Evolutionary conservation across 2,797 vertebrate genomes (phyloP), one percentile per base, ranked within the genome.

Genomic region (Acrossocheilus wenchowensis): DNA sequence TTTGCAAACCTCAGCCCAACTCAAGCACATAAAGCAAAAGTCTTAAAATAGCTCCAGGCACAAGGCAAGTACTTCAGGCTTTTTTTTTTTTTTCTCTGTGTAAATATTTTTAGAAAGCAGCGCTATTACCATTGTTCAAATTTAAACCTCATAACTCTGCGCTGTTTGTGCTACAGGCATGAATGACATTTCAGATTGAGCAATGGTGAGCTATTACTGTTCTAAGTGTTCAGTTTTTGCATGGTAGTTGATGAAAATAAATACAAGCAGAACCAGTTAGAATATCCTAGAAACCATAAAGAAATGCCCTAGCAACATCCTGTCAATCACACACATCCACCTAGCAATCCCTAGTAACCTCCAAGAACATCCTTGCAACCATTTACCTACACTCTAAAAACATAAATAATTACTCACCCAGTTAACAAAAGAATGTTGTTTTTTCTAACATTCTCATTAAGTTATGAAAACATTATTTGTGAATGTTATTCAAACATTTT

Each of bases 11-110:
- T 86, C 88, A 92, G 89, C 91, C 80, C 85, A 91, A 94, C 91
- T 92, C 87, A 88, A 90, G 89, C 83, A 91, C 41, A 86, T 69
- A 77, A 90, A 87, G 90, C 85, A 86, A 62, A 81, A 85, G 81
- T 86, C 91, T 93, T 92, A 94, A 94, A 94, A 94, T 93, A 94
- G 88, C 91, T 71, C 79, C 11, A 60, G 48, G 83, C 64, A 34
- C 43, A 50, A 90, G 84, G 86, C 73, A 86, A 62, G 62, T 75
- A 85, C 89, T 68, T 74, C 23, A 62, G 52, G 48, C 17, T n/a
- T 7, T 48, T 52, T 15, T 4, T 15, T 4, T 71, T n/a, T 6
- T 62, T 30, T 12, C 71, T 86, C 84, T 15, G n/a, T 34, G 60
- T 85, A 57, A 12, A 57, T 60, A 73, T 72, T 72, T 82, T 57